Evolutionary conservation across 2,113 vertebrate genomes (phyloP).

Genomic region (Illadopsis cleaveri): DNA sequence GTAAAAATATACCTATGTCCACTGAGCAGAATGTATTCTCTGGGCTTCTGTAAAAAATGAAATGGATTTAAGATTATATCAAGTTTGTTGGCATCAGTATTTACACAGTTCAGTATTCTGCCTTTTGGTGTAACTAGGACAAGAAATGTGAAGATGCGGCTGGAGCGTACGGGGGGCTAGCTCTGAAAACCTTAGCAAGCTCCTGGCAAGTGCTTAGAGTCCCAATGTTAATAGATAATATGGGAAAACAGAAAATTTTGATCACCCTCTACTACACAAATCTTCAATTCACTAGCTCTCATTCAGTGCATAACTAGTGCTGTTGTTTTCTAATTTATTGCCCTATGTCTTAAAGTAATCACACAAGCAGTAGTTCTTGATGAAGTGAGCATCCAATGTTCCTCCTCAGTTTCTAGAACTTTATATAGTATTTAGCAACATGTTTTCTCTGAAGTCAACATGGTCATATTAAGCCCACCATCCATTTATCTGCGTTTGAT

Average conservation of each 20-base stretch:
- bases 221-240: neutral
- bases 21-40: neutral
- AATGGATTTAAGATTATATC: neutral
- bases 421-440: neutral
- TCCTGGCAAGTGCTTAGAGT: neutral
- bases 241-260: neutral
- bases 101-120: neutral
- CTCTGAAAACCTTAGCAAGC: neutral
- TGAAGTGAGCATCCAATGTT: neutral
- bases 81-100: neutral
- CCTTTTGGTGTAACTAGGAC: neutral
- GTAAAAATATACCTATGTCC: neutral
- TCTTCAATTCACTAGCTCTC: neutral
- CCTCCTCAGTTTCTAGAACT: neutral
- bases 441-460: neutral
- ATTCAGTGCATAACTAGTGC: neutral
- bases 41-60: neutral
- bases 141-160: neutral
- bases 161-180: neutral
- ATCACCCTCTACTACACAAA: neutral
- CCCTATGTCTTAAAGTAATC: neutral
- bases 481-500: constrained; percentile 3
- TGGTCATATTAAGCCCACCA: neutral
- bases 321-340: neutral
- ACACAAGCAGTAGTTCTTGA: neutral